These are phyloP conservation scores for Acropternis orthonyx DNA, from an alignment of 2,797 vertebrate genomes.

Conservation along the genomic window DNA sequence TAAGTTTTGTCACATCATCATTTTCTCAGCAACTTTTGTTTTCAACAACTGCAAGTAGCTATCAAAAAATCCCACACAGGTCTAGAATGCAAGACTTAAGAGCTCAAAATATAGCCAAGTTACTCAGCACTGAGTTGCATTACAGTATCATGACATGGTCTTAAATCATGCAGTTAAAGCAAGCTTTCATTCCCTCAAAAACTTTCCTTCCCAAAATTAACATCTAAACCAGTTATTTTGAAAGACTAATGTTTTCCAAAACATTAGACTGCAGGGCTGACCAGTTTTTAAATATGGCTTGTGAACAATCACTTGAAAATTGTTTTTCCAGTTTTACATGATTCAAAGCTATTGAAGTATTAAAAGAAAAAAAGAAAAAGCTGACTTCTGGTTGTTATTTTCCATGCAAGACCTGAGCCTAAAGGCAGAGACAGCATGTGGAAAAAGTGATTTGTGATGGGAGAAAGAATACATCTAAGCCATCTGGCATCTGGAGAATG, in stretches of 20 bases:
- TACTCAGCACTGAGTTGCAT: background rate
- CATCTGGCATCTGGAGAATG: constrained; percentile 33
- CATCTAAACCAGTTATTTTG: background rate
- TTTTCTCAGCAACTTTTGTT: background rate
- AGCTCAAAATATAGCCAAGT: background rate
- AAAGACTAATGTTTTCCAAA: constrained; percentile 6
- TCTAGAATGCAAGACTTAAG: background rate
- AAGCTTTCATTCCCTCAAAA: background rate
- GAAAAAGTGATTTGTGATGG: constrained; percentile 25
- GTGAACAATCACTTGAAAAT: background rate
- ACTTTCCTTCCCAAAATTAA: background rate
- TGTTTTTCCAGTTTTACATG: background rate
- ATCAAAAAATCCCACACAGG: background rate
- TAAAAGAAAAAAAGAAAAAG: background rate
- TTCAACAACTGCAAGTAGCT: background rate
- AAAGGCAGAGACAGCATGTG: background rate
- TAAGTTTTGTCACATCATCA: background rate
- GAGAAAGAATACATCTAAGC: constrained; percentile 4
- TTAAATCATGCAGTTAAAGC: background rate
- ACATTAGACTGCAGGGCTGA: background rate
- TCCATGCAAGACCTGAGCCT: background rate
- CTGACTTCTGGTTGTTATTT: background rate
- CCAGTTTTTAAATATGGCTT: background rate
- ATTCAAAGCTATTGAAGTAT: background rate
- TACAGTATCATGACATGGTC: background rate